These are phyloP conservation scores for Eufriesea mexicana DNA, from an alignment of 1,140 invertebrate genomes.

Conservation along the genomic window DNA sequence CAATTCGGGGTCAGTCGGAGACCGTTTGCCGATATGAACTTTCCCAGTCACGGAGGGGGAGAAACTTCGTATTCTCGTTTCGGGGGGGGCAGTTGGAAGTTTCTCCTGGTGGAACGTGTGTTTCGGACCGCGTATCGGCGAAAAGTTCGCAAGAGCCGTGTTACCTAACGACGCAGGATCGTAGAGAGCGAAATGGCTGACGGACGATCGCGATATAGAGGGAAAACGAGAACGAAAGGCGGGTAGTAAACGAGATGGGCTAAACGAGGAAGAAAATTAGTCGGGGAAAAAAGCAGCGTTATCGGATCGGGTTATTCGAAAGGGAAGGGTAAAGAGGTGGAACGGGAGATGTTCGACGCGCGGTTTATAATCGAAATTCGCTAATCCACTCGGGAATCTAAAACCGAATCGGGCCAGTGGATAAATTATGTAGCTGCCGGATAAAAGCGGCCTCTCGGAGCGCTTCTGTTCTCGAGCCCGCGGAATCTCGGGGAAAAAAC, in stretches of 20 bases:
- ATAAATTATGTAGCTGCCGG: constrained; percentile 17
- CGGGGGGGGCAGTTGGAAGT: constrained; percentile 24
- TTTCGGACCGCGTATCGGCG: constrained; percentile 53
- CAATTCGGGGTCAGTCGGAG: constrained; percentile 48
- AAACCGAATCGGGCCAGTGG: neutral
- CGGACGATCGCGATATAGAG: neutral
- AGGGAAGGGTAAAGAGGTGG: too few species aligned
- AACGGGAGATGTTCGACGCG: neutral
- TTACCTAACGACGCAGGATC: constrained; percentile 24
- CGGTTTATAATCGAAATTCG: constrained; percentile 12
- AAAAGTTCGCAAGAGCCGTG: constrained; percentile 33
- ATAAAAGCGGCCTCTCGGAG: neutral
- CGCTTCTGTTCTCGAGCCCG: neutral
- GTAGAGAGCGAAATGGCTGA: neutral
- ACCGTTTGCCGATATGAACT: constrained; percentile 49
- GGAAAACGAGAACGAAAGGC: neutral
- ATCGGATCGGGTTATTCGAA: neutral
- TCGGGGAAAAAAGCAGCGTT: neutral
- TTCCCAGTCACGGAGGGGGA: constrained; percentile 26
- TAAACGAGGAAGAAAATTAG: neutral
- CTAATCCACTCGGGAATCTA: constrained; percentile 5
- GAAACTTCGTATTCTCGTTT: constrained; percentile 50
- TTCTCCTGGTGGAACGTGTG: constrained; percentile 27
- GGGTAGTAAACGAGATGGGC: neutral
- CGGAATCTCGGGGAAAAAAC: neutral